Evolutionary conservation across 1,140 invertebrate species (phyloP).

Genomic region (Tetraneura akinire): DNA sequence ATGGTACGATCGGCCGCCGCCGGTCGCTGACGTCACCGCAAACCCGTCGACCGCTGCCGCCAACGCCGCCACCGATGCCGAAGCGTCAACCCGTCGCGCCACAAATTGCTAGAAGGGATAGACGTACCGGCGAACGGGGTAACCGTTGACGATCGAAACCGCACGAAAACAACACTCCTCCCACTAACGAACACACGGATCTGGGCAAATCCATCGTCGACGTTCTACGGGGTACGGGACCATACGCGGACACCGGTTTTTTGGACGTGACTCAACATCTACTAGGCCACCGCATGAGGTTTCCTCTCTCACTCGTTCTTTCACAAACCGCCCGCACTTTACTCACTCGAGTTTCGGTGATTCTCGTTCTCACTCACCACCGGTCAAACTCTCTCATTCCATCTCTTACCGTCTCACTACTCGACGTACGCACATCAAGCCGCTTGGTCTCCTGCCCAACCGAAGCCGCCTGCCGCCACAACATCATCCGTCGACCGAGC

Average conservation of each 20-base stretch:
- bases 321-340: neutral
- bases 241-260: constrained; percentile 33
- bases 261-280: constrained; percentile 47
- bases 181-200: neutral
- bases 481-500: neutral
- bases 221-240: constrained; percentile 20
- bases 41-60: neutral
- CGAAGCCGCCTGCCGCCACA: neutral
- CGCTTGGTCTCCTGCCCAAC: neutral
- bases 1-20: neutral
- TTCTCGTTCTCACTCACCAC: neutral
- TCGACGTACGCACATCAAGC: neutral
- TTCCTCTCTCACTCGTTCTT: constrained; percentile 12
- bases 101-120: too few species aligned
- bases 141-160: constrained; percentile 22
- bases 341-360: neutral
- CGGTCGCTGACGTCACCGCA: constrained; percentile 36
- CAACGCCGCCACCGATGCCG: neutral
- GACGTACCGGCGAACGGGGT: neutral
- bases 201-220: constrained; percentile 36
- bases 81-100: neutral
- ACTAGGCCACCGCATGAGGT: constrained; percentile 36
- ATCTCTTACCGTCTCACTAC: neutral
- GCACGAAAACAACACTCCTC: constrained; percentile 41
- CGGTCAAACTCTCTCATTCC: neutral